phyloP scores from a whole-genome alignment of 2,888 invertebrate genomes.

The Sisyra nigra region DNA sequence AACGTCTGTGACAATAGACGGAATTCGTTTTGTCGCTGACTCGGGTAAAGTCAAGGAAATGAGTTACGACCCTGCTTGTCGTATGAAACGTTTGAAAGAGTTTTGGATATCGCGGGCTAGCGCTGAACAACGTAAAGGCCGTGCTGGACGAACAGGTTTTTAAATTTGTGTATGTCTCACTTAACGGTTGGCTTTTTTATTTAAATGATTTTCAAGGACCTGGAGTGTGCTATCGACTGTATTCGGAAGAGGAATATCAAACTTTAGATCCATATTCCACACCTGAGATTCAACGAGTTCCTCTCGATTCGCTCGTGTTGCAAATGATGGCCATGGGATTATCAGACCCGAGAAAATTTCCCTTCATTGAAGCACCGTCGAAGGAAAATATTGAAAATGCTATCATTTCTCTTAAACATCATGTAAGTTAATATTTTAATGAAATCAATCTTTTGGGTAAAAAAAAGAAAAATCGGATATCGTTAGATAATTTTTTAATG shows the following conservation, averaged over 20 bases:
- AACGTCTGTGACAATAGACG: constrained; percentile 97
- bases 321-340: constrained; percentile 91
- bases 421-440: constrained; percentile 41
- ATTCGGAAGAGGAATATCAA: constrained; percentile 66
- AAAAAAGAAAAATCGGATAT: too few species aligned
- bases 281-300: constrained; percentile 88
- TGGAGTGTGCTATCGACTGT: constrained; percentile 84
- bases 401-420: constrained; percentile 70
- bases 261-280: constrained; percentile 72
- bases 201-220: constrained; percentile 52
- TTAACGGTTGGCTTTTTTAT: not conserved
- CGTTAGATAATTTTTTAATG: too few species aligned
- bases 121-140: constrained; percentile 90
- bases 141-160: constrained; percentile 75
- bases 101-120: constrained; percentile 96
- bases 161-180: not conserved
- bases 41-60: constrained; percentile 97
- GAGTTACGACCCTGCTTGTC: constrained; percentile 81
- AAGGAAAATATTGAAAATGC: constrained; percentile 73
- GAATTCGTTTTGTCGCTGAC: constrained; percentile 91
- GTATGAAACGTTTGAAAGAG: constrained; percentile 83
- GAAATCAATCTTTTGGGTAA: too few species aligned
- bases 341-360: constrained; percentile 78
- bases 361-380: constrained; percentile 88
- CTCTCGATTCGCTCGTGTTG: constrained; percentile 77